A percentile compares a stretch with the other conserved stretches of the same genome.
These are phyloP conservation scores for Rhingia rostrata DNA, from an alignment of 2,888 invertebrate species.

Conservation along the genomic window DNA sequence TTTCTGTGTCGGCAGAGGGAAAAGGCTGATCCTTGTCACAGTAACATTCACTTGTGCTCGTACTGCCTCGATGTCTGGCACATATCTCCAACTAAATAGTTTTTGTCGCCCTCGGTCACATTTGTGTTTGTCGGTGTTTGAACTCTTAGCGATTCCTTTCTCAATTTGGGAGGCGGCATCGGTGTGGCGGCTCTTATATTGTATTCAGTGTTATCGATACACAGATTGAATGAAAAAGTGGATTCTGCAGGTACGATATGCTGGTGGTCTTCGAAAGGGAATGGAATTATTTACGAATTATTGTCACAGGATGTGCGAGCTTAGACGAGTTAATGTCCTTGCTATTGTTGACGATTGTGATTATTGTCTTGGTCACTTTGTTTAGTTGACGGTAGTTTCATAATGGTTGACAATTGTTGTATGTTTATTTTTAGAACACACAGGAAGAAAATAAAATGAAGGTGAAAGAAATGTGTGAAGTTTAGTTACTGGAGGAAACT, in stretches of 20 bases:
- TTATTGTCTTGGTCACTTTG: conserved; percentile 68
- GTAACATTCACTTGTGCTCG: conserved; percentile 57
- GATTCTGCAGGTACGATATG: conserved; percentile 1
- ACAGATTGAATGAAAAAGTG: conserved; percentile 9
- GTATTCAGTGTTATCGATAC: conserved; percentile 18
- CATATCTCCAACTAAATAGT: conserved; percentile 54
- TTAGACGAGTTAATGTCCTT: conserved; percentile 67
- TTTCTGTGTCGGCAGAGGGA: conserved; percentile 12
- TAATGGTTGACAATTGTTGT: conserved; percentile 15
- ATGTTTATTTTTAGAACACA: conserved; percentile 50
- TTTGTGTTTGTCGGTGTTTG: conserved; percentile 66
- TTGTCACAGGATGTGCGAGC: conserved; percentile 69
- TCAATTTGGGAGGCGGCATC: conserved; percentile 52
- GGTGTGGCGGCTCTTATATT: conserved; percentile 55
- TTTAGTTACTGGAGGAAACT: no score
- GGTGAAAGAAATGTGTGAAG: background rate
- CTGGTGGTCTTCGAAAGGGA: conserved; percentile 57
- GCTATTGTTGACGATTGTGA: conserved; percentile 67
- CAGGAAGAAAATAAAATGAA: conserved; percentile 18
- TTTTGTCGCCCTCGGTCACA: conserved; percentile 24
- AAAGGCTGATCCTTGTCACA: conserved; percentile 65
- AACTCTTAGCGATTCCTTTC: conserved; percentile 52
- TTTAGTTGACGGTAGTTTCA: conserved; percentile 48
- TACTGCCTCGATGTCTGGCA: conserved; percentile 32
- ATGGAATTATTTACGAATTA: conserved; percentile 69